phyloP scores from a whole-genome alignment of 2,113 vertebrate genomes.

The Triplophysa tibetana region DNA sequence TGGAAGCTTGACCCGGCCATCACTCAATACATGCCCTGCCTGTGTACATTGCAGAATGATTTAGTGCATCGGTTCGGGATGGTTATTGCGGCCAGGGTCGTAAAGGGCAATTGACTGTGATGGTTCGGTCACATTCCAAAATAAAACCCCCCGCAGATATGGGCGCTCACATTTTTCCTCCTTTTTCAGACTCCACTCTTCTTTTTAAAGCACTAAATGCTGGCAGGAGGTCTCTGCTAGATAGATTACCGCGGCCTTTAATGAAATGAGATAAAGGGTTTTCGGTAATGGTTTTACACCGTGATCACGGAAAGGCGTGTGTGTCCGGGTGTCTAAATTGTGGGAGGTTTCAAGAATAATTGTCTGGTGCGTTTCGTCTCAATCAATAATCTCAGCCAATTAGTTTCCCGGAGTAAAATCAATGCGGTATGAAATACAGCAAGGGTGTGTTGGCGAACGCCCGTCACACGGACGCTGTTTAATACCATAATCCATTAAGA shows the following conservation, averaged over 20 bases:
- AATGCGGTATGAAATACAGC: constrained; percentile 28
- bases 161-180: background rate
- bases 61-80: background rate
- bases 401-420: constrained; percentile 45
- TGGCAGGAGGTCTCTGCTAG: constrained; percentile 2
- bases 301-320: constrained; percentile 28
- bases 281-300: constrained; percentile 46
- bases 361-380: constrained; percentile 43
- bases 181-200: constrained; percentile 14
- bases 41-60: constrained; percentile 23
- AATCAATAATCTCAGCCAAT: constrained; percentile 51
- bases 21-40: background rate
- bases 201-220: constrained; percentile 22
- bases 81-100: background rate
- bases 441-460: constrained; percentile 39
- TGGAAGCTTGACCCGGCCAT: background rate
- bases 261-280: constrained; percentile 51
- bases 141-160: constrained; percentile 13
- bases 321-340: constrained; percentile 38
- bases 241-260: constrained; percentile 37
- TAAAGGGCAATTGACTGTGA: constrained; percentile 38
- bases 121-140: constrained; percentile 31
- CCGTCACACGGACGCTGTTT: constrained; percentile 11
- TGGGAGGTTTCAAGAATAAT: constrained; percentile 24
- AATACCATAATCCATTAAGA: constrained; percentile 52